A percentile compares a stretch with the other conserved stretches of the same genome.
These are phyloP conservation scores for Pelvicachromis taeniatus DNA, from an alignment of 2,113 vertebrate species.

Conservation along the genomic window DNA sequence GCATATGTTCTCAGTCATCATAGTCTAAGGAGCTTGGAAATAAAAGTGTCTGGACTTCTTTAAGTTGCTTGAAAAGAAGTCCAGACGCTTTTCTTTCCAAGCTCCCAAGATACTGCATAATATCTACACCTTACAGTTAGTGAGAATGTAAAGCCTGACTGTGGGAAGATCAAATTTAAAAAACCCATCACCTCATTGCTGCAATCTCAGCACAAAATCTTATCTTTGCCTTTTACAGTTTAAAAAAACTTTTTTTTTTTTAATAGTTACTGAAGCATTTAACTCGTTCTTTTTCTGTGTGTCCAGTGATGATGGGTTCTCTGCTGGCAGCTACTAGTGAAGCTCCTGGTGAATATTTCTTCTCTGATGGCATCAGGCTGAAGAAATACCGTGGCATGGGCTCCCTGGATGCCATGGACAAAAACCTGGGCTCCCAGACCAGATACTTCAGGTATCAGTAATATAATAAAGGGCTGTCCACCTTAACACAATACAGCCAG, in stretches of 20 bases:
- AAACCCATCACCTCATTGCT: background rate
- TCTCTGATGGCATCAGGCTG: slow-evolving; percentile 93
- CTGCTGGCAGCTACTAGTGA: slow-evolving; percentile 93
- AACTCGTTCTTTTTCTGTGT: background rate
- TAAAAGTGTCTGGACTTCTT: too few relatives aligned
- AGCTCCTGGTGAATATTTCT: slow-evolving; percentile 96
- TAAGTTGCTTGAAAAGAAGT: too few relatives aligned
- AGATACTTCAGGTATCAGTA: slow-evolving; percentile 90
- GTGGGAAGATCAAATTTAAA: background rate
- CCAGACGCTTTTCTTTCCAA: too few relatives aligned
- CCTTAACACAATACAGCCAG: background rate
- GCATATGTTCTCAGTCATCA: too few relatives aligned
- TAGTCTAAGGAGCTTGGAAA: too few relatives aligned
- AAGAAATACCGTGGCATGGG: slow-evolving; percentile 99
- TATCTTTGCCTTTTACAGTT: background rate
- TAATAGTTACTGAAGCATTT: background rate
- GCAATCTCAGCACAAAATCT: background rate
- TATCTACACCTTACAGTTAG: background rate
- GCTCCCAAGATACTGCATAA: background rate
- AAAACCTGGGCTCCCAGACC: slow-evolving; percentile 94
- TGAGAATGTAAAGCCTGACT: background rate
- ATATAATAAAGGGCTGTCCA: background rate
- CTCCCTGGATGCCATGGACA: slow-evolving; percentile 97
- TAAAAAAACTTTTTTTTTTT: background rate
- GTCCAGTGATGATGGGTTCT: slow-evolving; percentile 96